Evolutionary conservation across 2,888 invertebrate species (phyloP).

Genomic region (Patella caerulea): DNA sequence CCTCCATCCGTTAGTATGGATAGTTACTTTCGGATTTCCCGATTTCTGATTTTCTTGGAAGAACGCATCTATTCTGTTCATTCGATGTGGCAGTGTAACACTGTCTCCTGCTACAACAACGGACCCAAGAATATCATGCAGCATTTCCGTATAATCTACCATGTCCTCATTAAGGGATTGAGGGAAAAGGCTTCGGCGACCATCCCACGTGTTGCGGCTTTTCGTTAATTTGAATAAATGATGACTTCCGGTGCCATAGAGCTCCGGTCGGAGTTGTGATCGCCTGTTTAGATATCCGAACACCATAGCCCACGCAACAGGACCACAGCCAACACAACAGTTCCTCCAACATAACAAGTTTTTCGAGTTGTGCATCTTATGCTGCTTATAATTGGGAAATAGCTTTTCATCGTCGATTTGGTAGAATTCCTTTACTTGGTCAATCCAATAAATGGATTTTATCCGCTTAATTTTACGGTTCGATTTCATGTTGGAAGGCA

Average conservation of each 20-base stretch:
- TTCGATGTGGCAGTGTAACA: slow-evolving; percentile 18
- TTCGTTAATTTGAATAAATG: slow-evolving; percentile 20
- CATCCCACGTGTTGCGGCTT: slow-evolving; percentile 22
- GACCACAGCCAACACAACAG: slow-evolving; percentile 29
- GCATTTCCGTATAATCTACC: slow-evolving; percentile 14
- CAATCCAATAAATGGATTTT: neutral
- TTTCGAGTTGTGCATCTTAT: neutral
- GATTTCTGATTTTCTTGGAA: slow-evolving; percentile 20
- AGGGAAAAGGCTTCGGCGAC: slow-evolving; percentile 18
- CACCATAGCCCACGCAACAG: slow-evolving; percentile 33
- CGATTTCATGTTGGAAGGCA: too few relatives aligned
- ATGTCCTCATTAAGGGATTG: slow-evolving; percentile 18
- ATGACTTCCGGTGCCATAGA: slow-evolving; percentile 16
- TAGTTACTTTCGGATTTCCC: neutral
- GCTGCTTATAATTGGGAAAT: slow-evolving; percentile 31
- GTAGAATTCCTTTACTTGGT: neutral
- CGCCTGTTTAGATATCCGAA: slow-evolving; percentile 30
- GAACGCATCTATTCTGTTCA: slow-evolving; percentile 25
- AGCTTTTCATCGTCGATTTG: slow-evolving; percentile 19
- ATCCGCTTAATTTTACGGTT: too few relatives aligned
- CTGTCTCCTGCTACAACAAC: slow-evolving; percentile 21
- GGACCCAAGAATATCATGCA: slow-evolving; percentile 20
- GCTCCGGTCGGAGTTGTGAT: slow-evolving; percentile 17
- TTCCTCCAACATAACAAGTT: neutral
- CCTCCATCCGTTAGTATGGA: slow-evolving; percentile 14